Conservation (phyloP, 1,140 invertebrate species). For the Tetraneura akinire region DNA sequence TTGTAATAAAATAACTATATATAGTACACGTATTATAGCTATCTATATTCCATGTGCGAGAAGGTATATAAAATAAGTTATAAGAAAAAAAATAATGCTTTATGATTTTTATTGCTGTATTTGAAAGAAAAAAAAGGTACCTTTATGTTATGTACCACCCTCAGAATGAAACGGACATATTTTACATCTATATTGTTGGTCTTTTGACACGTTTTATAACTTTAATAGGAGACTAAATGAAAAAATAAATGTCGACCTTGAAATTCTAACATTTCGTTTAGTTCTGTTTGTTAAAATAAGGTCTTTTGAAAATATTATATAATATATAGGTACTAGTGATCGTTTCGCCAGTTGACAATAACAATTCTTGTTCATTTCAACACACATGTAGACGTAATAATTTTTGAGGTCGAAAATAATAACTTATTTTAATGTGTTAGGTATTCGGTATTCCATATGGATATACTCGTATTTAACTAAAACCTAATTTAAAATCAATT, state of each 20-base stretch:
- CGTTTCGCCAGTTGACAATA: slow-evolving; percentile 3
- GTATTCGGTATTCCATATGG: background rate
- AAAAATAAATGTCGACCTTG: slow-evolving; percentile 28
- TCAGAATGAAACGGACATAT: slow-evolving; percentile 22
- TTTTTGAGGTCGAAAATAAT: slow-evolving; percentile 32
- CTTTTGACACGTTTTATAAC: slow-evolving; percentile 47
- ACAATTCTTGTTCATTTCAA: background rate
- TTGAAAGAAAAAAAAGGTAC: slow-evolving; percentile 34
- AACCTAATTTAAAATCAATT: slow-evolving; percentile 25
- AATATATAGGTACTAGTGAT: slow-evolving; percentile 21
- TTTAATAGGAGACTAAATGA: slow-evolving; percentile 10
- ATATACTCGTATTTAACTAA: slow-evolving; percentile 13
- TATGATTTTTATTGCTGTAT: slow-evolving; percentile 4
- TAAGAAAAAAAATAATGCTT: slow-evolving; percentile 17
- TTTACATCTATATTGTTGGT: slow-evolving; percentile 34
- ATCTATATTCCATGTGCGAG: too few species aligned
- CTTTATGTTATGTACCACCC: background rate
- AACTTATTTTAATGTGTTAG: slow-evolving; percentile 19
- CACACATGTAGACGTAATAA: background rate
- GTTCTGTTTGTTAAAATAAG: slow-evolving; percentile 11
- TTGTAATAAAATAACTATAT: background rate
- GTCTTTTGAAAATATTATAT: slow-evolving; percentile 44
- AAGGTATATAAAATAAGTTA: too few species aligned
- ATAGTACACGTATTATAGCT: background rate
- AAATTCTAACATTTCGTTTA: slow-evolving; percentile 38